Base-by-base conservation (phyloP, 2,888 invertebrate species). In the Zhuqinia jingwanae region DNA sequence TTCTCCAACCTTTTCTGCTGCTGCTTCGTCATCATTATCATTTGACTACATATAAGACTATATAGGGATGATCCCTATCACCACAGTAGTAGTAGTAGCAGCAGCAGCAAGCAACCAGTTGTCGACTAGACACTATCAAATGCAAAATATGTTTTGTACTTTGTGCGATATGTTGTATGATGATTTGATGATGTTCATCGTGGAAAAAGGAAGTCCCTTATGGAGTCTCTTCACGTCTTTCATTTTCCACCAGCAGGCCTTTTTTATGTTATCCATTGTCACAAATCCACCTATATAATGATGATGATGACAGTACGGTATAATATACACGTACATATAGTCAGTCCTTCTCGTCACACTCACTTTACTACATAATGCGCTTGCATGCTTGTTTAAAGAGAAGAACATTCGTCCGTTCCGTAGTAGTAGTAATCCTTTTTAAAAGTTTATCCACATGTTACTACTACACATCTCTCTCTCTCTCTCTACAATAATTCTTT, bases 141-240 rank as follows among this genome's bases (percentile, higher is more conserved):
- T 36, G 8, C 3, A 36, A 36, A 6, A 36, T 36, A 36, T 36
- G 36, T 36, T 36, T 36, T 3, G 36, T 36, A 3, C 5, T 36
- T 36, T 36, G 36, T 36, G 36, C 8, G 8, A n/a, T n/a, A 36
- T 36, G 36, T 36, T 36, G 36, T 3, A 8, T 36, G 36, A n/a
- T 79, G 30, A 8, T 36, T 36, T 3, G 36, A 8, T 36, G 36
- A n/a, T 79, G 30, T 56, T 53, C 42, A 77, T 27, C 36, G 63
- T 78, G 22, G 78, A 27, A 53, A 65, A 79, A 53, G 79, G 79
- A 79, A 79, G 53, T 65, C 58, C 17, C 79, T 79, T 65, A 22
- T 36, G 8, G 65, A 65, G 30, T 30, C 79, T 50, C 42, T 63
- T 63, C 25, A 22, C 45, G 20, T 60, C 11, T 63, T n/a, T 15